Evolutionary conservation across 2,797 vertebrate species (phyloP).

Genomic region (Decapterus maruadsi): DNA sequence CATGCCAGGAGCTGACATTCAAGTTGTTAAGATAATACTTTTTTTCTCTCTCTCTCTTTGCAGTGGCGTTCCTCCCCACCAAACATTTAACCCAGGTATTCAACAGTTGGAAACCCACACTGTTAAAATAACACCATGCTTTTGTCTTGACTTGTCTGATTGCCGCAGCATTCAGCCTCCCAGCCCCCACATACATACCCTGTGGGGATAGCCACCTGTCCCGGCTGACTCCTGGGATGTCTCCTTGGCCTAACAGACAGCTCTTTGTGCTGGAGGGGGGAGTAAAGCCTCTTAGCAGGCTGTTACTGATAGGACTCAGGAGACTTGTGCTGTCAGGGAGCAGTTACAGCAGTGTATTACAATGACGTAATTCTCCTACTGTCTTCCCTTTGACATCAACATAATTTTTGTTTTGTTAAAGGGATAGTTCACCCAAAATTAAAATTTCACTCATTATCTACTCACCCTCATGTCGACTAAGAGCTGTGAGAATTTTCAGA

Average conservation of each 20-base stretch:
- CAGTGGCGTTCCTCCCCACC: neutral
- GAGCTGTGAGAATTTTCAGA: no score
- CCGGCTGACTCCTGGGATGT: conserved; percentile 72
- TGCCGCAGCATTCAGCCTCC: conserved; percentile 67
- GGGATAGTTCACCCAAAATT: no score
- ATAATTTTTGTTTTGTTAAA: neutral
- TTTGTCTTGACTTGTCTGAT: conserved; percentile 82
- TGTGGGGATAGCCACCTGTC: conserved; percentile 85
- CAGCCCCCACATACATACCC: conserved; percentile 76
- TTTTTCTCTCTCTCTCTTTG: neutral
- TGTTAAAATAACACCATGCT: conserved; percentile 58
- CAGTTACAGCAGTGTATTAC: conserved; percentile 28
- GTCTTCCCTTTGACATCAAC: conserved; percentile 14
- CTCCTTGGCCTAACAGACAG: conserved; percentile 72
- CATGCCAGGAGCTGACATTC: neutral
- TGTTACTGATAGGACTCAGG: conserved; percentile 75
- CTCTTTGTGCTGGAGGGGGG: conserved; percentile 72
- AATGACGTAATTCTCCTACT: conserved; percentile 24
- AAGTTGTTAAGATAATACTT: neutral
- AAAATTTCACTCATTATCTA: no score
- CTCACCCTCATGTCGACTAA: no score
- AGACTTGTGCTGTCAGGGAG: conserved; percentile 53
- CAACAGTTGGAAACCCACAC: conserved; percentile 67
- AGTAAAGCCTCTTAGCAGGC: conserved; percentile 78
- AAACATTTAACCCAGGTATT: conserved; percentile 57